Percentiles rank a stretch among this genome's conserved stretches.
Evolutionary conservation across 2,888 invertebrate genomes (phyloP).

Genomic region (Creontiades dilutus): DNA sequence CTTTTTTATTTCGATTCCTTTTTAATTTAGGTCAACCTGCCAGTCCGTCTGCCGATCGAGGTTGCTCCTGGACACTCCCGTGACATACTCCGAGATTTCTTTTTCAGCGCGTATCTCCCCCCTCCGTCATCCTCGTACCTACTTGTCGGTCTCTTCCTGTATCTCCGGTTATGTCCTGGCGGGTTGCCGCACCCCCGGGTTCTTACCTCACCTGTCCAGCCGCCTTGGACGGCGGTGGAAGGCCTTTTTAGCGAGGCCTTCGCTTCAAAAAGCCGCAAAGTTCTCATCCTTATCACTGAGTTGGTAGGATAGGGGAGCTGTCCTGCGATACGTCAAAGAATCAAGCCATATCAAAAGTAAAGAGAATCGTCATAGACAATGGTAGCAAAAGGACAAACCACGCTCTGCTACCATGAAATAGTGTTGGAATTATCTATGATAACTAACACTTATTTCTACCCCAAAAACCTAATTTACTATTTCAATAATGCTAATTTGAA

Average conservation of each 20-base stretch:
- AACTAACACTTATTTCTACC: too few relatives aligned
- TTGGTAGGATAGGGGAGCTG: too few relatives aligned
- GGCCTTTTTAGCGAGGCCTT: not conserved
- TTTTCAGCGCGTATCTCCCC: not conserved
- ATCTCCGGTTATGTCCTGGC: constrained; percentile 39
- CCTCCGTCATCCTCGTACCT: not conserved
- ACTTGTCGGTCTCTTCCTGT: not conserved
- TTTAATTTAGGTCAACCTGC: constrained; percentile 28
- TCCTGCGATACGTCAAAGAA: too few relatives aligned
- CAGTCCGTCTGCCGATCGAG: constrained; percentile 26
- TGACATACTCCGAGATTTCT: constrained; percentile 35
- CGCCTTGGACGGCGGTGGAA: not conserved
- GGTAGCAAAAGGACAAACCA: too few relatives aligned
- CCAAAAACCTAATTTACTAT: too few relatives aligned
- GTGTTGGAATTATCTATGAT: too few relatives aligned
- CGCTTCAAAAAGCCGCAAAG: too few relatives aligned
- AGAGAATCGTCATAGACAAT: too few relatives aligned
- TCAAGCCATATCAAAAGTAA: too few relatives aligned
- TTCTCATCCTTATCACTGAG: too few relatives aligned
- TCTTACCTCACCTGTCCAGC: not conserved
- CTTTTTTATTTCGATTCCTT: not conserved
- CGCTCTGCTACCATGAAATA: too few relatives aligned
- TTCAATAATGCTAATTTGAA: too few relatives aligned
- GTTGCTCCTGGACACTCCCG: constrained; percentile 22
- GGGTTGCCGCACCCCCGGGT: not conserved